phyloP scores from a whole-genome alignment of 2,888 invertebrate species.

The Erebia aethiops region DNA sequence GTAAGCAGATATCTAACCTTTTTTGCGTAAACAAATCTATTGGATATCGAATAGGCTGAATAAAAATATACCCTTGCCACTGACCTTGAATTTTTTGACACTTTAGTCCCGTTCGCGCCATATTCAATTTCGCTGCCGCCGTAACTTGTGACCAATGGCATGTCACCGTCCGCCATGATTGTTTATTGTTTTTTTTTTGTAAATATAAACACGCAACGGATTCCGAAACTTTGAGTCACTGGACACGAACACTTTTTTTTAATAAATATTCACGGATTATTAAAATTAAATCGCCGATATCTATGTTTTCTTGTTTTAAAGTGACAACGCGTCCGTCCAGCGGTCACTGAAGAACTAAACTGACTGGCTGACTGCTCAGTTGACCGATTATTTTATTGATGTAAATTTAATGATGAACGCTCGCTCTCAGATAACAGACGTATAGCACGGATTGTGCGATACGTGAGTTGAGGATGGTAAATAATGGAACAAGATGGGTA shows the following conservation, averaged over 20 bases:
- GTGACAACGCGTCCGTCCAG: slow-evolving; percentile 48
- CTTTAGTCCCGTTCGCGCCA: slow-evolving; percentile 70
- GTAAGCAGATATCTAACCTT: neutral
- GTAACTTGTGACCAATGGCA: slow-evolving; percentile 74
- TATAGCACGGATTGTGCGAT: slow-evolving; percentile 15
- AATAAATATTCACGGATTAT: slow-evolving; percentile 28
- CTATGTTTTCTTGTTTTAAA: slow-evolving; percentile 20
- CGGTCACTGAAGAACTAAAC: slow-evolving; percentile 64
- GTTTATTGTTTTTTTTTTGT: slow-evolving; percentile 43
- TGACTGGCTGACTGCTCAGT: slow-evolving; percentile 57
- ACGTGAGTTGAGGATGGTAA: neutral
- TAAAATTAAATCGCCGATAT: slow-evolving; percentile 3
- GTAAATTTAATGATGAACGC: slow-evolving; percentile 67
- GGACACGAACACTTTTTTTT: slow-evolving; percentile 19
- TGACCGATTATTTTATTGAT: slow-evolving; percentile 72
- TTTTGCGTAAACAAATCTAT: neutral
- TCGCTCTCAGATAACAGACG: slow-evolving; percentile 54
- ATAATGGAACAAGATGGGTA: neutral
- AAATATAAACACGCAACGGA: slow-evolving; percentile 40
- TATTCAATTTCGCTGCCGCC: slow-evolving; percentile 73
- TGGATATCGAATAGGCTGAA: too few relatives aligned
- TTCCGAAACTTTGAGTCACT: slow-evolving; percentile 35
- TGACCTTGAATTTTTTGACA: slow-evolving; percentile 74
- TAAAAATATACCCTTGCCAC: slow-evolving; percentile 31
- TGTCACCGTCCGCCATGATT: slow-evolving; percentile 75